Percentiles rank a stretch among this genome's conserved stretches.
Conservation (phyloP, 2,888 invertebrate genomes). For the Drosophila peninsularis region DNA sequence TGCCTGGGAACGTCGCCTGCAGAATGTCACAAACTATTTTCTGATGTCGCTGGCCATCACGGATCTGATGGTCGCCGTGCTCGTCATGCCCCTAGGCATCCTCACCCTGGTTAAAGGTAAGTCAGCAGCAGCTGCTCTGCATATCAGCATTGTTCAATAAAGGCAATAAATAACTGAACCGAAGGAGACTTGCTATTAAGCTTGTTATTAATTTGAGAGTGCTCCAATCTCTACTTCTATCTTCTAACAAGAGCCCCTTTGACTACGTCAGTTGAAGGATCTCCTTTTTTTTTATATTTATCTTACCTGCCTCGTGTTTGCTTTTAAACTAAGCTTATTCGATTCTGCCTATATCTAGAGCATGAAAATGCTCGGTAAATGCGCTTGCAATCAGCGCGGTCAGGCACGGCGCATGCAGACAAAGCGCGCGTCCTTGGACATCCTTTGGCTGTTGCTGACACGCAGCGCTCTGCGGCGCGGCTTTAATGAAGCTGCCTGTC, state of each 20-base stretch:
- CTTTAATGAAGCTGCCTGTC: conserved; percentile 45
- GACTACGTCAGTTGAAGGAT: neutral
- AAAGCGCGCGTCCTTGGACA: conserved; percentile 32
- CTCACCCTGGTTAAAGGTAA: conserved; percentile 92
- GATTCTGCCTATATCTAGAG: neutral
- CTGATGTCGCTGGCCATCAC: conserved; percentile 97
- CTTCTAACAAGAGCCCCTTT: neutral
- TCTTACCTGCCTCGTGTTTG: neutral
- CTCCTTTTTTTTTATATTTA: too few relatives aligned
- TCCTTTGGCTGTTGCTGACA: conserved; percentile 38
- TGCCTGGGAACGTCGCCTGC: conserved; percentile 94
- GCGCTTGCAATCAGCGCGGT: conserved; percentile 36
- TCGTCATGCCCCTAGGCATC: conserved; percentile 98
- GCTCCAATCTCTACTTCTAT: too few relatives aligned
- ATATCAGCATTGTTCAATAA: conserved; percentile 1
- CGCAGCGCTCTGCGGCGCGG: conserved; percentile 21
- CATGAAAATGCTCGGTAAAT: conserved; percentile 47
- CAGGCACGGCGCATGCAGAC: conserved; percentile 2
- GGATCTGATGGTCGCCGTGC: conserved; percentile 95
- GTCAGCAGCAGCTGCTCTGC: conserved; percentile 66
- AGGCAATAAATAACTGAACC: too few relatives aligned
- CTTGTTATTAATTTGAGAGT: too few relatives aligned
- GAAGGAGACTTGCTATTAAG: neutral
- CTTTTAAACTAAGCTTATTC: neutral
- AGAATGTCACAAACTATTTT: conserved; percentile 99